Conservation (phyloP, 2,797 vertebrate genomes). For the Argya squamiceps region DNA sequence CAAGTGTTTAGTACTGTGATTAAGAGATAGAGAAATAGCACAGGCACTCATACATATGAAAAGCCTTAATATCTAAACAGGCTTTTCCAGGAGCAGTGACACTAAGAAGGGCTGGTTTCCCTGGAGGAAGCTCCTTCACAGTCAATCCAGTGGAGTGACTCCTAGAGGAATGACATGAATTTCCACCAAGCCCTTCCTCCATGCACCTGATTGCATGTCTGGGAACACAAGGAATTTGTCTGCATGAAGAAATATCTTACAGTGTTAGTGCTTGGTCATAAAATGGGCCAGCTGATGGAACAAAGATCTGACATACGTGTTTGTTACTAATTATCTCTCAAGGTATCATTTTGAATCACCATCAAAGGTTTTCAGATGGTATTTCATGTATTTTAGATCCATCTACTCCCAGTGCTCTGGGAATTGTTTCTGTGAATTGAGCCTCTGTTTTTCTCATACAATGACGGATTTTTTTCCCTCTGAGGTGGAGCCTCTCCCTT, state of each 20-base stretch:
- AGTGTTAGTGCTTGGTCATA: background rate
- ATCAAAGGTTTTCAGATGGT: background rate
- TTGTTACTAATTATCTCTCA: background rate
- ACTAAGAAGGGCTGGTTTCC: background rate
- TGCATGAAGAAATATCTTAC: background rate
- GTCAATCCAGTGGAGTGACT: background rate
- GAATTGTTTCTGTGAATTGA: background rate
- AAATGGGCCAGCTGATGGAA: rapidly evolving
- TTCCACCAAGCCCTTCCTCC: background rate
- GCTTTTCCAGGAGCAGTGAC: background rate
- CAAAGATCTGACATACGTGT: background rate
- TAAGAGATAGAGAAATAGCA: background rate
- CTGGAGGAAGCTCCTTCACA: background rate
- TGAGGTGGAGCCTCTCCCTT: background rate
- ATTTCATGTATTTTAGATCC: background rate
- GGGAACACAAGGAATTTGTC: background rate
- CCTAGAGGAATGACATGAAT: background rate
- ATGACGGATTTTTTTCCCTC: background rate
- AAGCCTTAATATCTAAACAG: background rate
- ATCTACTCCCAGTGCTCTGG: background rate
- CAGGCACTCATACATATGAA: background rate
- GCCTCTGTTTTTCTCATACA: background rate
- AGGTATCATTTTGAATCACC: background rate
- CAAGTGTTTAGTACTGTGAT: background rate
- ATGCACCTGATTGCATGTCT: background rate